These are phyloP conservation scores for Panorpa germanica DNA, from an alignment of 2,888 invertebrate genomes.

Conservation along the genomic window DNA sequence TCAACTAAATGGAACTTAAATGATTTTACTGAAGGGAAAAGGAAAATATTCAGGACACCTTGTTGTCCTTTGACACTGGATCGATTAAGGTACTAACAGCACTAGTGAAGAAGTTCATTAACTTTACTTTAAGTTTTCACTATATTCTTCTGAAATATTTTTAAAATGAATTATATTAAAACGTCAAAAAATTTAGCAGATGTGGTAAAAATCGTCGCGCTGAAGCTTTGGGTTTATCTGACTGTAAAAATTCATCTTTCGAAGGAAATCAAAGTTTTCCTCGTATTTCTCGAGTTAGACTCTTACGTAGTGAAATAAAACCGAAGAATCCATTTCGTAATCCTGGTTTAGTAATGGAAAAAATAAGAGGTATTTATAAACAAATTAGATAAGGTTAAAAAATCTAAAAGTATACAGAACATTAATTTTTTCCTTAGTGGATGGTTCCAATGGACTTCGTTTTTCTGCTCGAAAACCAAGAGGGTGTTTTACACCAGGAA, in stretches of 20 bases:
- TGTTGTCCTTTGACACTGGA: no score
- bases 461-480: constrained; percentile 29
- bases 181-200: no score
- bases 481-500: constrained; percentile 19
- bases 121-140: no score
- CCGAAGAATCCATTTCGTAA: constrained; percentile 28
- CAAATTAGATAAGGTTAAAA: neutral
- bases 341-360: constrained; percentile 25
- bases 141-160: no score
- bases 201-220: constrained; percentile 11
- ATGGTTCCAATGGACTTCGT: constrained; percentile 31
- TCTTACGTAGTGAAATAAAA: constrained; percentile 21
- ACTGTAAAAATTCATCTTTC: constrained; percentile 23
- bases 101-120: no score
- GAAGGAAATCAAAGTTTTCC: constrained; percentile 45
- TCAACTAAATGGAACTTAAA: no score
- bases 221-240: constrained; percentile 10
- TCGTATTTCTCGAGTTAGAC: constrained; percentile 18
- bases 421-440: constrained; percentile 20
- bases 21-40: no score
- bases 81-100: no score
- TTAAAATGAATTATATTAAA: no score
- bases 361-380: constrained; percentile 28
- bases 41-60: no score
- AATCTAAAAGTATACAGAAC: neutral